Conservation (phyloP, 2,888 invertebrate genomes). For the Chymomyza procnemis region DNA sequence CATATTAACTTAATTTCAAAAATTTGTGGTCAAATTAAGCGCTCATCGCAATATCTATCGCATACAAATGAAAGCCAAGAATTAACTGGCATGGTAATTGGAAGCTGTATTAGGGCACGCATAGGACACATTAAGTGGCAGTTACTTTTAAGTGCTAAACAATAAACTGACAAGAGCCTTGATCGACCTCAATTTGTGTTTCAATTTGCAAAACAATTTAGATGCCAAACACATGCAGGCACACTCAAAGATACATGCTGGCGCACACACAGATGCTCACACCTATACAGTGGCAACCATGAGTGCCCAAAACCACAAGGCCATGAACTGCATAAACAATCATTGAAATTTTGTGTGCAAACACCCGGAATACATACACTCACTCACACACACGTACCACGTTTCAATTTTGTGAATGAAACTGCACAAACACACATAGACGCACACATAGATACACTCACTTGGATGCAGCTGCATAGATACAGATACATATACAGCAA, state of each 20-base stretch:
- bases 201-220: conserved; percentile 12
- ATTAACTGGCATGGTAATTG: not conserved
- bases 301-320: conserved; percentile 16
- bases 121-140: not conserved
- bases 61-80: not conserved
- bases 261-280: too few species aligned
- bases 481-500: not conserved
- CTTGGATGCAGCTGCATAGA: not conserved
- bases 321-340: conserved; percentile 14
- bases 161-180: conserved; percentile 1
- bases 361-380: conserved; percentile 10
- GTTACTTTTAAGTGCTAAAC: not conserved
- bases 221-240: not conserved
- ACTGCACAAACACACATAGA: not conserved
- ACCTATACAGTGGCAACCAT: not conserved
- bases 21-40: not conserved
- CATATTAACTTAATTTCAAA: too few species aligned
- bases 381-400: not conserved
- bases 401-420: not conserved
- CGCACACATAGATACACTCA: conserved; percentile 5
- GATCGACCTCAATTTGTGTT: conserved; percentile 27
- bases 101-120: not conserved
- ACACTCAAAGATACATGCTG: not conserved
- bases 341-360: not conserved
- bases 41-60: not conserved